Conservation (phyloP, 2,888 invertebrate species). For the Troides aeacus region DNA sequence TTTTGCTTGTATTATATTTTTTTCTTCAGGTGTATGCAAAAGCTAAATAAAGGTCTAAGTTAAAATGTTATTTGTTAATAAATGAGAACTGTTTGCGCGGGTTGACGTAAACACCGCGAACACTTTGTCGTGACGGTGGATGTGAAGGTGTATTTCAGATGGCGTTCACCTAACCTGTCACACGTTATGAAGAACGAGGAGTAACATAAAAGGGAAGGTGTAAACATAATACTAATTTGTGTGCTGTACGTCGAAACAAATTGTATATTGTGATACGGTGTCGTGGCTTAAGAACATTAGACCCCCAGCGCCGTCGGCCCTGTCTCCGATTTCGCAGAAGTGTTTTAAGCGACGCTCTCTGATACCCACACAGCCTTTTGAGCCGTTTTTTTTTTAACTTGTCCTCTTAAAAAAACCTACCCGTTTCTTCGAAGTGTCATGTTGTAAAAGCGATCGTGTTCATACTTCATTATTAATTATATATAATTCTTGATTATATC, state of each 20-base stretch:
- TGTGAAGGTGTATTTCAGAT: constrained; percentile 33
- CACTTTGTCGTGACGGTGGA: background rate
- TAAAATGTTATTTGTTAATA: no score
- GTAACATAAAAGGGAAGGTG: constrained; percentile 61
- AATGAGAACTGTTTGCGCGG: background rate
- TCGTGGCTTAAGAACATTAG: constrained; percentile 61
- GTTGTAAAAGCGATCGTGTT: constrained; percentile 30
- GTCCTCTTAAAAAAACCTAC: constrained; percentile 17
- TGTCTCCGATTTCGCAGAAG: constrained; percentile 73
- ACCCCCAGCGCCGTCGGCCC: constrained; percentile 40
- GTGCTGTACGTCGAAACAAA: constrained; percentile 67
- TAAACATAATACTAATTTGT: constrained; percentile 75
- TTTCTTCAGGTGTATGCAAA: no score
- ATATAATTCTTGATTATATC: no score
- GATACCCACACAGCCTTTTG: constrained; percentile 50
- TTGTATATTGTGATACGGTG: constrained; percentile 73
- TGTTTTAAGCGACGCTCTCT: constrained; percentile 69
- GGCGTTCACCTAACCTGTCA: constrained; percentile 49
- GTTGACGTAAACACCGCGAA: background rate
- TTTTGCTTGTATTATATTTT: no score
- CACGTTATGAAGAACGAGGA: constrained; percentile 55
- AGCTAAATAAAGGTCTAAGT: no score
- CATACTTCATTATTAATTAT: background rate
- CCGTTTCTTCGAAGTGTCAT: constrained; percentile 37
- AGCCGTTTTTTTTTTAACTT: constrained; percentile 22